A percentile compares a stretch with the other conserved stretches of the same genome.
Evolutionary conservation across 2,888 invertebrate genomes (phyloP).

Genomic region (Diarsia mendica): DNA sequence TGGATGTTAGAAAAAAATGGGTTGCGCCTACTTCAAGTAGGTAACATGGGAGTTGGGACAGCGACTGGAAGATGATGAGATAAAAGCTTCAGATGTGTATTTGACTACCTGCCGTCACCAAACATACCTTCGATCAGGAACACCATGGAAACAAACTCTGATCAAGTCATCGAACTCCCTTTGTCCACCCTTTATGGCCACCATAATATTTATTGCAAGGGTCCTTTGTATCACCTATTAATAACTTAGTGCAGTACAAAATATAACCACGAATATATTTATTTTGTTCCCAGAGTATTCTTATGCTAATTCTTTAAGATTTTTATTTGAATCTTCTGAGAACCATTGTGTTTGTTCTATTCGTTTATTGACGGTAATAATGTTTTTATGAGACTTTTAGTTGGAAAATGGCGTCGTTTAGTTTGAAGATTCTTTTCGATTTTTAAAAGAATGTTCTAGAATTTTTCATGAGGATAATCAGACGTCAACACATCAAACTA

Average conservation of each 20-base stretch:
- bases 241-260: conserved; percentile 39
- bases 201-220: conserved; percentile 79
- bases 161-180: conserved; percentile 85
- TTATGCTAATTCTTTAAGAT: conserved; percentile 49
- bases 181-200: conserved; percentile 85
- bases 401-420: background rate
- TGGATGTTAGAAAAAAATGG: too few species aligned
- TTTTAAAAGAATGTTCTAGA: background rate
- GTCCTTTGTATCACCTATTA: conserved; percentile 67
- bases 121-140: background rate
- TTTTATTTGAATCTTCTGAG: conserved; percentile 42
- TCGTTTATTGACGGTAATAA: conserved; percentile 35
- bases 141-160: conserved; percentile 72
- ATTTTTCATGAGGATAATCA: background rate
- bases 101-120: background rate
- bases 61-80: too few species aligned
- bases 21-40: too few species aligned
- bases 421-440: background rate
- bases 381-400: conserved; percentile 27
- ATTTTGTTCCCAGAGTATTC: conserved; percentile 45
- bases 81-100: background rate
- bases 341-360: conserved; percentile 31
- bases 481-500: too few species aligned
- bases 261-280: conserved; percentile 20
- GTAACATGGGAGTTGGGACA: too few species aligned